A percentile compares a stretch with the other conserved stretches of the same genome.
Evolutionary conservation across 2,888 invertebrate genomes (phyloP).

Genomic region (Drosophila phalerata): DNA sequence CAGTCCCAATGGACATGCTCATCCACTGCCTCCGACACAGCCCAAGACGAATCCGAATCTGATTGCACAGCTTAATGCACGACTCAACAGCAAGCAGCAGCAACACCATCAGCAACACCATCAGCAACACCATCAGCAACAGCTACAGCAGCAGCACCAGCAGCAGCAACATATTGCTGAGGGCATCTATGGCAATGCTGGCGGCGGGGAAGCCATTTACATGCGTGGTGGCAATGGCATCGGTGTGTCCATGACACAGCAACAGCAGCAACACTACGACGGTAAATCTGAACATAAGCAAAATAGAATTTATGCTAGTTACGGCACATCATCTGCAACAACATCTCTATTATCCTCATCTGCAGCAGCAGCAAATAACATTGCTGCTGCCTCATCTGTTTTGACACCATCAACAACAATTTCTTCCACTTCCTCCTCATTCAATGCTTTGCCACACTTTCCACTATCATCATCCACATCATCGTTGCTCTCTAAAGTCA

Average conservation of each 20-base stretch:
- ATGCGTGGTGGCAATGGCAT: conserved; percentile 57
- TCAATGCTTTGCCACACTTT: conserved; percentile 83
- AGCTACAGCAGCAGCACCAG: conserved; percentile 60
- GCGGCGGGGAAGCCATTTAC: conserved; percentile 67
- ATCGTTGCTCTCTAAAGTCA: conserved; percentile 83
- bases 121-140: conserved; percentile 49
- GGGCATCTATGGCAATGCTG: conserved; percentile 79
- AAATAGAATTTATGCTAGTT: conserved; percentile 85
- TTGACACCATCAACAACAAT: conserved; percentile 61
- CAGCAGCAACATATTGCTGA: conserved; percentile 65
- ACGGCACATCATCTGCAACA: conserved; percentile 72
- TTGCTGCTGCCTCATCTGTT: conserved; percentile 71
- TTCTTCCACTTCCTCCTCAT: conserved; percentile 55
- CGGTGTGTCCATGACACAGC: conserved; percentile 71
- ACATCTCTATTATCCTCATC: conserved; percentile 67
- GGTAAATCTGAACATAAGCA: conserved; percentile 84
- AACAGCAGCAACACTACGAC: conserved; percentile 84
- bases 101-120: conserved; percentile 64
- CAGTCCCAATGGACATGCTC: conserved; percentile 81
- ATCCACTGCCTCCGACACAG: conserved; percentile 81
- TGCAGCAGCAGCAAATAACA: conserved; percentile 83
- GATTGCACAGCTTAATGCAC: conserved; percentile 85
- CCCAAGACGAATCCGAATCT: conserved; percentile 85
- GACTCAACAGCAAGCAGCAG: conserved; percentile 78
- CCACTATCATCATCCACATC: conserved; percentile 84